Evolutionary conservation across 2,113 vertebrate genomes (phyloP).

Genomic region (Pelecanus crispus): DNA sequence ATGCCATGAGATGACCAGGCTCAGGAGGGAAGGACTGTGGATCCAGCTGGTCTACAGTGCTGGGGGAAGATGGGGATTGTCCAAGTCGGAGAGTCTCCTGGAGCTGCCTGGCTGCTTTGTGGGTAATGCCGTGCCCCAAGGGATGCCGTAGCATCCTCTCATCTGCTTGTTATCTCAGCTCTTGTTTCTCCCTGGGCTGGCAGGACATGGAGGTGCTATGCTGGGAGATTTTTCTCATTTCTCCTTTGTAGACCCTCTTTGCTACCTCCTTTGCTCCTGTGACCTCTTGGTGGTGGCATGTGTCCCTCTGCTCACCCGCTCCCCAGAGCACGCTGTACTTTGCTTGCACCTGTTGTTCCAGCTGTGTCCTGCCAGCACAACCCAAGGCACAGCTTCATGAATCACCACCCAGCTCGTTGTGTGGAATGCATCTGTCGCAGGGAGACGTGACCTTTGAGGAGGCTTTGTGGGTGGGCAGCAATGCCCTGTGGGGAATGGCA

Average conservation of each 20-base stretch:
- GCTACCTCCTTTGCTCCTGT: neutral
- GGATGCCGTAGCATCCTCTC: neutral
- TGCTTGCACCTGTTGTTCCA: neutral
- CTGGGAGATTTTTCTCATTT: neutral
- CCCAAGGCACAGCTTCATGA: neutral
- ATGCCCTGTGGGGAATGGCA: neutral
- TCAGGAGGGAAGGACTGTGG: neutral
- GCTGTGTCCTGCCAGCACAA: neutral
- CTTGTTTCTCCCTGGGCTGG: neutral
- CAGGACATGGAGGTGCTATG: neutral
- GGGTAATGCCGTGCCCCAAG: no score
- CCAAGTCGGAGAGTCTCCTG: neutral
- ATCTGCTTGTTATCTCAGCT: neutral
- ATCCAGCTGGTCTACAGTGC: neutral
- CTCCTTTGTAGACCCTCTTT: neutral
- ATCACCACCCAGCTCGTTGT: neutral
- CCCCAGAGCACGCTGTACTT: neutral
- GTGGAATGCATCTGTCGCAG: neutral
- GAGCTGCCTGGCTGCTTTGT: neutral
- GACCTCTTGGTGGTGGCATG: accelerated
- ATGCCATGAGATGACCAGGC: neutral
- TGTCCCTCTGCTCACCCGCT: neutral
- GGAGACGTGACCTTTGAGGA: neutral
- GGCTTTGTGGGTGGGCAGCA: neutral
- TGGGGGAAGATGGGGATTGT: neutral